Base-by-base conservation (phyloP, 2,888 invertebrate genomes). In the Microplitis deprimator region DNA sequence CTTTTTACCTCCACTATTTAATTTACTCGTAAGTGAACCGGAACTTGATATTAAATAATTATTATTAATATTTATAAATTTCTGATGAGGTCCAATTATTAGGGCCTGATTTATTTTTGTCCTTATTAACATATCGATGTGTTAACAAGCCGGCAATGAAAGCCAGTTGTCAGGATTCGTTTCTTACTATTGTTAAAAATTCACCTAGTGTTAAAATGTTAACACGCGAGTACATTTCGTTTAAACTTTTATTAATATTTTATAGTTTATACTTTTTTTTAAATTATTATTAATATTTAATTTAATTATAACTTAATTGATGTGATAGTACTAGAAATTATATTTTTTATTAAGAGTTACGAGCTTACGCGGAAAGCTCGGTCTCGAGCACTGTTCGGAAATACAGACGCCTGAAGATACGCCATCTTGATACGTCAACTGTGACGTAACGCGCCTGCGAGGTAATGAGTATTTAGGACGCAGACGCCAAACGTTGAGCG, bases 401-500 rank as follows among this genome's bases (percentile, higher is more conserved):
- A 85, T 86, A 86, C 85, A 87, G 90, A 90, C 90, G 90, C 90
- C 90, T 90, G 88, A 88, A 85, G 85, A 87, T 29, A 86, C 87
- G 87, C 88, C 88, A 88, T 88, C 86, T 87, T 88, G 85, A 85
- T 85, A 87, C 87, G 87, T 87, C 85, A 85, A 85, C 81, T 82
- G 79, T 79, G 77, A 81, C 65, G 80, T 78, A 85, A 75, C 79
- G 86, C 87, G 86, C 85, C 86, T 86, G 85, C 89, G 87, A 13
- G 20, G 17, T 17, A 62, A 13, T n/a, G 29, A 29, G 16, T 62
- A 13, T 50, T 50, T 8, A 13, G 50, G 8, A 13, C 84, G 82
- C 85, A 83, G 82, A 76, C 73, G 77, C 62, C n/a, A 59, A 29
- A 29, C 29, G 29, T 29, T 29, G 29, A 59, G 10, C 59, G 10